These are phyloP conservation scores for Thymelicus lineola DNA, from an alignment of 2,888 invertebrate species.

Conservation along the genomic window DNA sequence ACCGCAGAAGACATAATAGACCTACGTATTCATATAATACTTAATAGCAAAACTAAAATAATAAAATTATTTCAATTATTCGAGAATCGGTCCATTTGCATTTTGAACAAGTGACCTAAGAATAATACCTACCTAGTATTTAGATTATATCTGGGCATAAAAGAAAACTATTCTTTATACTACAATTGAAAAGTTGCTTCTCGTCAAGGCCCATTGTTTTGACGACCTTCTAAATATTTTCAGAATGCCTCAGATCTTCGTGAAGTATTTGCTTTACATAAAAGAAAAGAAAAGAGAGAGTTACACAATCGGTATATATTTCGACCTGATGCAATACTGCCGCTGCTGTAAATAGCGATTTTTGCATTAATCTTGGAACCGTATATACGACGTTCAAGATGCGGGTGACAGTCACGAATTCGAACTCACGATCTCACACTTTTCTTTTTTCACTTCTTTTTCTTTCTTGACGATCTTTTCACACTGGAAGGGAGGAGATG, in stretches of 20 bases:
- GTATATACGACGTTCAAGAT: too few species aligned
- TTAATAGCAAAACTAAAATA: too few species aligned
- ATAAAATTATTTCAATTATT: too few species aligned
- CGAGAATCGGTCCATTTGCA: background rate
- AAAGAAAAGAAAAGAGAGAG: slow-evolving; percentile 18
- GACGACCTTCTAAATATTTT: slow-evolving; percentile 39
- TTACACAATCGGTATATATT: background rate
- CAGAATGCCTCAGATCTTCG: slow-evolving; percentile 38
- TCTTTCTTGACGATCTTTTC: too few species aligned
- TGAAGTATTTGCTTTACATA: slow-evolving; percentile 31
- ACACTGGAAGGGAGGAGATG: too few species aligned
- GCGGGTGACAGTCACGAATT: too few species aligned
- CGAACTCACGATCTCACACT: too few species aligned
- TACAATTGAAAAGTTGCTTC: slow-evolving; percentile 39
- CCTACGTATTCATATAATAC: too few species aligned
- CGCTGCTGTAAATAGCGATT: too few species aligned
- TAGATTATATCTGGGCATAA: slow-evolving; percentile 37
- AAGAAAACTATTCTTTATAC: slow-evolving; percentile 38
- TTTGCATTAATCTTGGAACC: too few species aligned
- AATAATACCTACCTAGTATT: slow-evolving; percentile 29
- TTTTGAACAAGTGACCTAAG: slow-evolving; percentile 29
- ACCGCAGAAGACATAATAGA: too few species aligned
- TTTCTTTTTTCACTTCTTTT: too few species aligned
- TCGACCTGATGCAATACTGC: background rate
- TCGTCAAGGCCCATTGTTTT: slow-evolving; percentile 37